Percentiles rank a stretch among this genome's conserved stretches.
Evolutionary conservation across 1,140 invertebrate species (phyloP).

Genomic region (Lerema accius): DNA sequence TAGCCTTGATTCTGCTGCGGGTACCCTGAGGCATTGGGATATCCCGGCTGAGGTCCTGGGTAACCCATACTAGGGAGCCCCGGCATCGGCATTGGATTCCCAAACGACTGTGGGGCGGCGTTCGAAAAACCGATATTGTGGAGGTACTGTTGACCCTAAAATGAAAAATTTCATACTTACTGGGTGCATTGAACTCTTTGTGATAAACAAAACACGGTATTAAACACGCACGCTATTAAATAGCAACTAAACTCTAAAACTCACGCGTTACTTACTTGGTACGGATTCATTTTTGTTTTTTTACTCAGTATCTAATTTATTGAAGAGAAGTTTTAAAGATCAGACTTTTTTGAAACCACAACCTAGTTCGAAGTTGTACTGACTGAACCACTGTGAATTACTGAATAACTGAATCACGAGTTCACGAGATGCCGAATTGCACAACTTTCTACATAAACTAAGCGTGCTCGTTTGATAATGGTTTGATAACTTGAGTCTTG

Average conservation of each 20-base stretch:
- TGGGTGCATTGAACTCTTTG: constrained; percentile 44
- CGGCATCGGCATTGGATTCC: constrained; percentile 77
- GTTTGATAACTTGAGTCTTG: too few relatives aligned
- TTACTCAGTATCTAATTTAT: background rate
- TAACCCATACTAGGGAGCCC: constrained; percentile 72
- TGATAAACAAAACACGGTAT: constrained; percentile 65
- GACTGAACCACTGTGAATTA: too few relatives aligned
- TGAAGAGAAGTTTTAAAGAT: too few relatives aligned
- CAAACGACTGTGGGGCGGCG: constrained; percentile 78
- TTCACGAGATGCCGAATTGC: too few relatives aligned
- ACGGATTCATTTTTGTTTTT: constrained; percentile 71
- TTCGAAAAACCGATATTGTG: constrained; percentile 81
- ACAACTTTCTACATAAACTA: too few relatives aligned
- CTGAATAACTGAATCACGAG: too few relatives aligned
- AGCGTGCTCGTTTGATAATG: too few relatives aligned
- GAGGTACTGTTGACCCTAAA: constrained; percentile 78
- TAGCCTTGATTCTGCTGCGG: constrained; percentile 47
- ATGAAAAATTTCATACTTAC: constrained; percentile 60
- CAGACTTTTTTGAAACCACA: constrained; percentile 4
- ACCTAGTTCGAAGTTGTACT: too few relatives aligned
- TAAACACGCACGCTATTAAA: constrained; percentile 26
- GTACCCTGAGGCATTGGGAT: constrained; percentile 44
- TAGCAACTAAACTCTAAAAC: constrained; percentile 34
- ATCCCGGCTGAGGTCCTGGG: constrained; percentile 55
- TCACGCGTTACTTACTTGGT: constrained; percentile 68